Evolutionary conservation across 2,113 vertebrate species (phyloP).

Genomic region (Nibea coibor): DNA sequence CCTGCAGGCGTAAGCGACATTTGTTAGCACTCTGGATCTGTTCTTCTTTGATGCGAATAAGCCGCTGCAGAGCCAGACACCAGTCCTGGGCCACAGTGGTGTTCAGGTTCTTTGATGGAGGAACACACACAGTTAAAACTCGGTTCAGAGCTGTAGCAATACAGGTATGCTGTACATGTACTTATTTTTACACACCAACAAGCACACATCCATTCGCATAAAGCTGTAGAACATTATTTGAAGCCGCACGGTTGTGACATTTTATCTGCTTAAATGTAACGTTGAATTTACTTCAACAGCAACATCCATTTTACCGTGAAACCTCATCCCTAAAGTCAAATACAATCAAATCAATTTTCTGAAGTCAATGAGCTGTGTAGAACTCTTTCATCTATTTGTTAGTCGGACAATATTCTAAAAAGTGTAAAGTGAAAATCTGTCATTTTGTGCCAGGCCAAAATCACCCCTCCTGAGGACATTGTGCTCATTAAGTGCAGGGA

Average conservation of each 20-base stretch:
- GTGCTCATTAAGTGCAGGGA: slow-evolving; percentile 53
- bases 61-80: slow-evolving; percentile 95
- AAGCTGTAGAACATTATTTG: slow-evolving; percentile 17
- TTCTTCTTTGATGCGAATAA: slow-evolving; percentile 95
- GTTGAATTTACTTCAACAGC: slow-evolving; percentile 44
- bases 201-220: not conserved
- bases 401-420: slow-evolving; percentile 52
- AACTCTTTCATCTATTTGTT: slow-evolving; percentile 64
- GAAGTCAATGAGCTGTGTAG: slow-evolving; percentile 69
- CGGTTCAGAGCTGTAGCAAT: slow-evolving; percentile 5
- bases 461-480: slow-evolving; percentile 59
- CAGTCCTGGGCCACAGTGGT: slow-evolving; percentile 96
- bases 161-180: not conserved
- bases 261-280: slow-evolving; percentile 47
- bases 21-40: slow-evolving; percentile 97
- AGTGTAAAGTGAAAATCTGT: slow-evolving; percentile 57
- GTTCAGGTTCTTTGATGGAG: slow-evolving; percentile 90
- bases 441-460: slow-evolving; percentile 49
- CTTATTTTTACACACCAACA: slow-evolving; percentile 4
- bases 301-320: slow-evolving; percentile 54
- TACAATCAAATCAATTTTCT: slow-evolving; percentile 70
- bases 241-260: slow-evolving; percentile 1
- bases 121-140: slow-evolving; percentile 49
- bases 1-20: slow-evolving; percentile 92
- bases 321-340: slow-evolving; percentile 70